Conservation (phyloP, 2,888 invertebrate species). For the Campoplex nolae region DNA sequence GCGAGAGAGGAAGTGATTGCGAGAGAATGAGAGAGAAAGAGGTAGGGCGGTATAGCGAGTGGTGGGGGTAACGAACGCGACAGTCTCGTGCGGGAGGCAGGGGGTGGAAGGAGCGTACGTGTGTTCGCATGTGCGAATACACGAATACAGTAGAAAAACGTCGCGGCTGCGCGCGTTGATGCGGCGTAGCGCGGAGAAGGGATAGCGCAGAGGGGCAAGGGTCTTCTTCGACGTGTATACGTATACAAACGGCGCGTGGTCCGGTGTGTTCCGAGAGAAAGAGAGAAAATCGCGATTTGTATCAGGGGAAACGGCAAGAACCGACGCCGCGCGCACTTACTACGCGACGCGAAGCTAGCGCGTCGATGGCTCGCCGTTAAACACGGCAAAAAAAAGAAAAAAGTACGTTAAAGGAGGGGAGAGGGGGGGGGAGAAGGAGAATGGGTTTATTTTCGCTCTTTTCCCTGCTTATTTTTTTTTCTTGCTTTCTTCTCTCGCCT, state of each 20-base stretch:
- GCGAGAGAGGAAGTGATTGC: not conserved
- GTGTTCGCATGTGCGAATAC: not conserved
- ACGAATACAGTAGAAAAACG: slow-evolving; percentile 14
- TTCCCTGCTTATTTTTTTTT: slow-evolving; percentile 41
- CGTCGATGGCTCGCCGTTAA: slow-evolving; percentile 67
- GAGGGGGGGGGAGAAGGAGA: slow-evolving; percentile 30
- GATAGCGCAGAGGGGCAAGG: slow-evolving; percentile 20
- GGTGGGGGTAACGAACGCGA: slow-evolving; percentile 72
- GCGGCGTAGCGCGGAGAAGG: slow-evolving; percentile 49
- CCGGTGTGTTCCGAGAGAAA: slow-evolving; percentile 14
- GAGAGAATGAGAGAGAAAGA: slow-evolving; percentile 60
- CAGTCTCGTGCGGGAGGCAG: slow-evolving; percentile 30
- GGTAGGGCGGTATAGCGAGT: slow-evolving; percentile 60
- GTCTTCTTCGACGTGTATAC: not conserved
- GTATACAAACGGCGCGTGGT: slow-evolving; percentile 10
- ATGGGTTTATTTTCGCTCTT: slow-evolving; percentile 45
- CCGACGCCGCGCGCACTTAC: slow-evolving; percentile 75
- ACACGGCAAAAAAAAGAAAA: slow-evolving; percentile 43
- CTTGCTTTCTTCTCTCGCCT: not conserved
- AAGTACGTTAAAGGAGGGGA: slow-evolving; percentile 15
- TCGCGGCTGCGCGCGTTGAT: slow-evolving; percentile 55
- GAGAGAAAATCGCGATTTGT: slow-evolving; percentile 42
- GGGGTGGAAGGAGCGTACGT: slow-evolving; percentile 1
- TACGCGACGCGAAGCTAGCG: slow-evolving; percentile 78
- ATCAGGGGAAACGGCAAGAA: slow-evolving; percentile 60